Evolutionary conservation across 2,113 vertebrate genomes (phyloP).

Genomic region (Terrapene triunguis): DNA sequence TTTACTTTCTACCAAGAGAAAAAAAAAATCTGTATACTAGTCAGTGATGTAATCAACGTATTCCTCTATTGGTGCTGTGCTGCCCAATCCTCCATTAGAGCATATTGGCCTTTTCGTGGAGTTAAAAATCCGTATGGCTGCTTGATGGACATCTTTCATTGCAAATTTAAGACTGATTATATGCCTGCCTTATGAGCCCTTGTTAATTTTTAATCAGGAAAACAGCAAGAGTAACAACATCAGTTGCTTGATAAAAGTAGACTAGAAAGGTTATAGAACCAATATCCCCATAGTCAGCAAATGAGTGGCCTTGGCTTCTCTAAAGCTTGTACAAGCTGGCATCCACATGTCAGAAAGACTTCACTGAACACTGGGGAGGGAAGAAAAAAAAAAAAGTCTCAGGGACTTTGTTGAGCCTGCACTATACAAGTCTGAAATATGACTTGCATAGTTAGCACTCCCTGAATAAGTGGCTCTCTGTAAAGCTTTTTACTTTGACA

Average conservation of each 20-base stretch:
- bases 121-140: background rate
- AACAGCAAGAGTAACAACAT: constrained; percentile 43
- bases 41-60: background rate
- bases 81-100: background rate
- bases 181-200: constrained; percentile 36
- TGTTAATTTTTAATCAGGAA: constrained; percentile 68
- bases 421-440: background rate
- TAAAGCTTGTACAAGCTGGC: background rate
- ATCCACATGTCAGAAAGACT: background rate
- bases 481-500: constrained; percentile 20
- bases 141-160: constrained; percentile 1
- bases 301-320: constrained; percentile 18
- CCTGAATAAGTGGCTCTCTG: background rate
- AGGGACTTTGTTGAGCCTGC: background rate
- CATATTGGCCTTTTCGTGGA: background rate
- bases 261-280: constrained; percentile 49
- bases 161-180: constrained; percentile 42
- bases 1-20: background rate
- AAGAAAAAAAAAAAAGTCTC: background rate
- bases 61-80: background rate
- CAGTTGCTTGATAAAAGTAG: constrained; percentile 41
- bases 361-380: constrained; percentile 2
- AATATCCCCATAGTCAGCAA: constrained; percentile 31
- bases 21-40: background rate
- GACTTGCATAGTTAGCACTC: background rate